These are phyloP conservation scores for Chaetops frenatus DNA, from an alignment of 2,113 vertebrate species.

Conservation along the genomic window DNA sequence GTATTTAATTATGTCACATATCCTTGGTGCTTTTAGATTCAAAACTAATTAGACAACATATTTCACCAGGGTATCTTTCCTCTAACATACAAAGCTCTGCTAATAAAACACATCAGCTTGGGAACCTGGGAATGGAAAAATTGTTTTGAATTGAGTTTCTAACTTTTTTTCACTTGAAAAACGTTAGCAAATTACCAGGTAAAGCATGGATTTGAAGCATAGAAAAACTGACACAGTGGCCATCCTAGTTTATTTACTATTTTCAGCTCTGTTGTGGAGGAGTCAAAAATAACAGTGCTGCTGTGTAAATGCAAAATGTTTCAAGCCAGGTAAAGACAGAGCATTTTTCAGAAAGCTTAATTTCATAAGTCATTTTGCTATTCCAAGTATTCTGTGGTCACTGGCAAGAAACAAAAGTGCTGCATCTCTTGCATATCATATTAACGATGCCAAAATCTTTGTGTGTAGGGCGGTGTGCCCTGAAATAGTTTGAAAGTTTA, in stretches of 20 bases:
- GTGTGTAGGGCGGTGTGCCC: background rate
- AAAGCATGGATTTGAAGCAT: background rate
- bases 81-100: background rate
- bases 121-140: background rate
- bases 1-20: constrained; percentile 43
- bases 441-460: constrained; percentile 16
- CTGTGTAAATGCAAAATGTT: background rate
- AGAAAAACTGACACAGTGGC: background rate
- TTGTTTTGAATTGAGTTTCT: background rate
- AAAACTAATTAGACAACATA: constrained; percentile 51
- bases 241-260: background rate
- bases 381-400: background rate
- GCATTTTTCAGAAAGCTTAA: background rate
- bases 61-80: constrained; percentile 1
- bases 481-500: constrained; percentile 53
- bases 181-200: background rate
- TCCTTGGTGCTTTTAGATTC: constrained; percentile 22
- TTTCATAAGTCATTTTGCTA: background rate
- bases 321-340: background rate
- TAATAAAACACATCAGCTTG: background rate
- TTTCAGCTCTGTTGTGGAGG: background rate
- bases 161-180: constrained; percentile 19
- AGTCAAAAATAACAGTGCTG: background rate
- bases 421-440: background rate
- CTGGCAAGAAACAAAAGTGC: background rate